Evolutionary conservation across 2,113 vertebrate genomes (phyloP), one percentile per base, ranked within the genome.

Genomic region (Aythya baeri): DNA sequence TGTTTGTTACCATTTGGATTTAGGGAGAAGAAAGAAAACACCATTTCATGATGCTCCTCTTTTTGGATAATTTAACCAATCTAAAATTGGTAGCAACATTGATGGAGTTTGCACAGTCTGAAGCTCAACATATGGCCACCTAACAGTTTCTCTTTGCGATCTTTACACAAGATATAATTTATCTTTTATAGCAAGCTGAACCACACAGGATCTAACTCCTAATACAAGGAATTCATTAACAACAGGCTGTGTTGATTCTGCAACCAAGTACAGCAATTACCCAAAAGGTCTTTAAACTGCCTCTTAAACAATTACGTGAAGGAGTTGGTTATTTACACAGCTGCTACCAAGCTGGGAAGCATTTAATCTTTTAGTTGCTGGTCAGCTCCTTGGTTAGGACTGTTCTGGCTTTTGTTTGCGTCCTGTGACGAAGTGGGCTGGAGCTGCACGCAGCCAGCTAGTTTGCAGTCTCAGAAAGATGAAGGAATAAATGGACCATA

Each of bases 151-250:
- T 23, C 61, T 71, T n/a, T 6, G 1, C 36, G 21, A 17, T 88
- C 50, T 92, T 91, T 54, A 77, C 61, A 62, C 58, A 54, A 23
- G 18, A 38, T 82, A 7, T 36, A 55, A 83, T 71, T 83, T 44
- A 83, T 78, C 89, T 79, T 86, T 65, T 46, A 31, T 25, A 87
- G 65, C 36, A 57, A 41, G 22, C 63, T 62, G 63, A 88, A 73
- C 43, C 66, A 67, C 34, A 18, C 22, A 57, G 27, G 32, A n/a
- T 44, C 54, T 76, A 58, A 49, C 36, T 89, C 75, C 16, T 72
- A 63, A 92, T 59, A 43, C 31, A 82, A 88, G 65, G 36, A 76
- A 88, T 76, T 94, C 72, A 57, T 95, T 84, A 94, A 38, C 61
- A 93, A 89, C 38, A 38, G 68, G 25, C 65, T 58, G 1, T 38